Evolutionary conservation across 53 echinoderm and acorn worm genomes (phyloP).

Genomic region (Arbacia lixula): DNA sequence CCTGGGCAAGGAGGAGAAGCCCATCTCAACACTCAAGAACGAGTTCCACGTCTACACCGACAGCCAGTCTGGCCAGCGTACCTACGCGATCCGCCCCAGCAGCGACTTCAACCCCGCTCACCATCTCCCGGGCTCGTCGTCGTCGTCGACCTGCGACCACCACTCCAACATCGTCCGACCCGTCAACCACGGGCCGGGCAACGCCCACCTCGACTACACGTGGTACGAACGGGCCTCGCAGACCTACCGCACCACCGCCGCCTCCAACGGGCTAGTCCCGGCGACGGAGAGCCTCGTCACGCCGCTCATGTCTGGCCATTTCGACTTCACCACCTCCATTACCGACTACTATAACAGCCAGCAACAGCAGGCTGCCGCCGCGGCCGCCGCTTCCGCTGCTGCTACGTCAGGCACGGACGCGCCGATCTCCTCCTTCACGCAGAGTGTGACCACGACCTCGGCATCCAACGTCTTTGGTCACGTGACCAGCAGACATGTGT

Average conservation of each 20-base stretch:
- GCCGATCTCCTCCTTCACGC: neutral
- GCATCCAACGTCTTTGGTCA: conserved; percentile 16
- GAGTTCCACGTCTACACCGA: conserved; percentile 92
- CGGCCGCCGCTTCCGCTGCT: neutral
- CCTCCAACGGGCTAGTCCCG: neutral
- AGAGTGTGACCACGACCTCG: neutral
- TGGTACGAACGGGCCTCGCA: conserved; percentile 25
- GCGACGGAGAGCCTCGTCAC: conserved; percentile 54
- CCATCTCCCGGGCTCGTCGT: neutral
- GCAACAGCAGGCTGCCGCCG: conserved; percentile 10
- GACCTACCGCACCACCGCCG: neutral
- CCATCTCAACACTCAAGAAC: conserved; percentile 85
- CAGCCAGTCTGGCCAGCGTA: conserved; percentile 29
- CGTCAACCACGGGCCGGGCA: conserved; percentile 42
- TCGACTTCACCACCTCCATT: conserved; percentile 64
- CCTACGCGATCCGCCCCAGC: conserved; percentile 31
- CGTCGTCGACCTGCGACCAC: neutral
- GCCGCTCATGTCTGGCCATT: conserved; percentile 63
- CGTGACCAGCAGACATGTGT: neutral
- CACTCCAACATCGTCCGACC: neutral
- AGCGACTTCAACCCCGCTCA: neutral
- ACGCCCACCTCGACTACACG: conserved; percentile 19
- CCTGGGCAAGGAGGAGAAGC: conserved; percentile 87
- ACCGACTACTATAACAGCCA: conserved; percentile 49
- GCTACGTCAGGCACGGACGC: neutral